Percentiles rank a stretch among this genome's conserved stretches.
phyloP scores from a whole-genome alignment of 2,888 invertebrate genomes.

The Periphyllus acericola region DNA sequence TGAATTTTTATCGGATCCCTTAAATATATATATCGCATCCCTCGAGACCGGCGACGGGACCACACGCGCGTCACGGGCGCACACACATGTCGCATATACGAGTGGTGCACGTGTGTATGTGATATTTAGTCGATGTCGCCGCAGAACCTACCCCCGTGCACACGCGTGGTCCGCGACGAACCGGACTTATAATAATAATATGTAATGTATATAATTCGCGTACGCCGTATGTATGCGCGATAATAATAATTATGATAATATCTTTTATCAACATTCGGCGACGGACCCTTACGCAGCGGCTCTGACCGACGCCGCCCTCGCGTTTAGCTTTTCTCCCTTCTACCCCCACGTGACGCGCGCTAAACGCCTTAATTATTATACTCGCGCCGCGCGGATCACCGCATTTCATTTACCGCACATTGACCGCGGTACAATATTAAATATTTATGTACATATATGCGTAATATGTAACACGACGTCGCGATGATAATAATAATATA shows the following conservation, averaged over 20 bases:
- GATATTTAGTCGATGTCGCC: background rate
- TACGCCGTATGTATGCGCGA: too few species aligned
- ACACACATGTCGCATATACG: background rate
- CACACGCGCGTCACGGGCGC: background rate
- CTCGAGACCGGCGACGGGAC: conserved; percentile 7
- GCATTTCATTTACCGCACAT: background rate
- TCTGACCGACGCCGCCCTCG: background rate
- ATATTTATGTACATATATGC: too few species aligned
- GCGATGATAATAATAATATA: background rate
- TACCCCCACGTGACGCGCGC: background rate
- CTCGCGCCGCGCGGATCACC: background rate
- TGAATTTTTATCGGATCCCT: conserved; percentile 60
- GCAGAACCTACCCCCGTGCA: background rate
- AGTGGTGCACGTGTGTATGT: background rate
- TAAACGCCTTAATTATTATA: background rate
- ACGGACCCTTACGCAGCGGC: background rate
- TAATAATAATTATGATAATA: conserved; percentile 48
- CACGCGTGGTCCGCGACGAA: background rate
- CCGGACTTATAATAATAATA: too few species aligned
- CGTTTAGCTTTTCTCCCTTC: background rate
- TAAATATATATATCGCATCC: background rate
- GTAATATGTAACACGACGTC: background rate
- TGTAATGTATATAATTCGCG: background rate
- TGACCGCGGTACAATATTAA: too few species aligned
- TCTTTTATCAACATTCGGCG: conserved; percentile 47